These are phyloP conservation scores for Dinomys branickii DNA, from an alignment of 2,113 vertebrate species.

Conservation along the genomic window DNA sequence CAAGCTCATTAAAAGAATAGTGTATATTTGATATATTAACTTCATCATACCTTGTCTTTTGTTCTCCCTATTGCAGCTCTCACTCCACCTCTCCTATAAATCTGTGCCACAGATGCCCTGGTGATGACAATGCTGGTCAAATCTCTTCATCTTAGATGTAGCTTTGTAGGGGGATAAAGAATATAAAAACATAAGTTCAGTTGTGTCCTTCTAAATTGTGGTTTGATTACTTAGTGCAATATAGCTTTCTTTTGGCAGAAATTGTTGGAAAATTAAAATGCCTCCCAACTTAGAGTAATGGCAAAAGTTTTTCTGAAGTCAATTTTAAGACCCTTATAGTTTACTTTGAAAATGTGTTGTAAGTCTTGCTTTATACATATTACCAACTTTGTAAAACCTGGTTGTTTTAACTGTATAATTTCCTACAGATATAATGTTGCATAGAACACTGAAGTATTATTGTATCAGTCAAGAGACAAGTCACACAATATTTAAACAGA, in stretches of 20 bases:
- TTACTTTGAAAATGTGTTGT: not conserved
- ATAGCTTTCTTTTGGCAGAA: not conserved
- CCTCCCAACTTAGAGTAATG: not conserved
- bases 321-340: conserved; percentile 28
- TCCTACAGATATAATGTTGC: not conserved
- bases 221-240: not conserved
- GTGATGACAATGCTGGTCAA: not conserved
- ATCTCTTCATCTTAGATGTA: not conserved
- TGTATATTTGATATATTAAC: not conserved
- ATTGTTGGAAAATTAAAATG: not conserved
- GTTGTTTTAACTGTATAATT: not conserved
- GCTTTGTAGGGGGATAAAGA: not conserved
- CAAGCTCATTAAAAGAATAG: not conserved
- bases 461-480: not conserved
- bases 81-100: not conserved
- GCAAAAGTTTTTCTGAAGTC: conserved; percentile 25
- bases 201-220: not conserved
- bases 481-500: not conserved
- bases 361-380: not conserved
- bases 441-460: not conserved
- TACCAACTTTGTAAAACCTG: not conserved
- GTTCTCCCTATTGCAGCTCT: not conserved
- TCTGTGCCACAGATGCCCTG: not conserved
- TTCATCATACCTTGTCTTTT: not conserved
- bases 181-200: not conserved